Evolutionary conservation across 2,888 invertebrate genomes (phyloP), one percentile per base, ranked within the genome.

Genomic region (Scaptomyza cyrtandrae): DNA sequence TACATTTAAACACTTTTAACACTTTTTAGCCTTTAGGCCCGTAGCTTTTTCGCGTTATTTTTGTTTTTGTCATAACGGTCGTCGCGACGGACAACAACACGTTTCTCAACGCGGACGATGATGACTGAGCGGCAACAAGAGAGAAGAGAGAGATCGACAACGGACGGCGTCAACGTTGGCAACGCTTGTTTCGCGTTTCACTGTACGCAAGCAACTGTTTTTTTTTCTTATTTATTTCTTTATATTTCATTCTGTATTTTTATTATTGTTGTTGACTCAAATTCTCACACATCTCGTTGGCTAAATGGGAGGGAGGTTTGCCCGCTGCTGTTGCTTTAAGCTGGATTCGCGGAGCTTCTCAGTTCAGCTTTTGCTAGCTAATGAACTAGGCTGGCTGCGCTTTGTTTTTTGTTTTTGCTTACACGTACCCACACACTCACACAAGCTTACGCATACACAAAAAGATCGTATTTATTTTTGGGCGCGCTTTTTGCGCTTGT

Each of bases 181-280:
- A 61, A 66, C 54, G 80, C 83, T 83, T 80, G 80, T 69, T 82
- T 82, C 80, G 80, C 83, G 80, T 80, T 79, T 80, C 84, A 83
- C 77, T 80, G 81, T 80, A 78, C 78, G 67, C 81, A 84, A 80
- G 80, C 84, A 76, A 84, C 84, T 80, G 81, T 75, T 77, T 73
- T 75, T 41, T 60, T 67, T 48, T 75, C 71, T 73, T 75, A 31
- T 60, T 74, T 52, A 66, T 73, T 53, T 56, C 39, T 60, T 44
- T 41, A 46, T 39, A 55, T 41, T 41, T 27, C 43, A 55, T 41
- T 41, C 16, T 41, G 16, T 62, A 33, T 57, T 59, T 46, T 48
- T 62, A 27, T 57, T 62, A 60, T 49, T 46, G 14, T 31, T 50
- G 49, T 50, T 50, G 72, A 79, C 72, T 78, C 59, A 76, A 79